These are phyloP conservation scores for Nomada ruficornis DNA, from an alignment of 2,888 invertebrate genomes.

Conservation along the genomic window DNA sequence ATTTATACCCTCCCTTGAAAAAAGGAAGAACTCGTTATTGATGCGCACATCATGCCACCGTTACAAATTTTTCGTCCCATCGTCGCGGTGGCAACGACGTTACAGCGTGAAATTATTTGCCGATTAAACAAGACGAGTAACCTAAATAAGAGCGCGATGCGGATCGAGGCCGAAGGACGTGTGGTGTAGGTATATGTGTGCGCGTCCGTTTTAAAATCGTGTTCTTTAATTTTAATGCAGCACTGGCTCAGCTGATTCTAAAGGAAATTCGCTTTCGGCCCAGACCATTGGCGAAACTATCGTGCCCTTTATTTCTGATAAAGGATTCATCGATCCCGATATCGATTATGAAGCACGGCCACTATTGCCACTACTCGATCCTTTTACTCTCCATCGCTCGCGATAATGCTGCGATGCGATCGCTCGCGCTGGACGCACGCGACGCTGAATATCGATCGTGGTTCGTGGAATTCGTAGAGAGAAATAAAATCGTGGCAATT, in stretches of 20 bases:
- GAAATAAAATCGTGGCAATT: neutral
- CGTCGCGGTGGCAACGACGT: neutral
- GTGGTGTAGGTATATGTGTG: neutral
- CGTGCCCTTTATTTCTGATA: neutral
- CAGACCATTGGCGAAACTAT: conserved; percentile 2
- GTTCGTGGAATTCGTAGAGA: neutral
- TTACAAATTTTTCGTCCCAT: neutral
- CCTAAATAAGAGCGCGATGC: conserved; percentile 64
- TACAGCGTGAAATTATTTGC: conserved; percentile 57
- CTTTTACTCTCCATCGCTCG: conserved; percentile 31
- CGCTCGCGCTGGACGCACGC: neutral
- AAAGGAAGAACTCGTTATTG: neutral
- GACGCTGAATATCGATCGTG: neutral
- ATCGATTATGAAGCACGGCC: conserved; percentile 24
- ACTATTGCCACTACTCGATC: neutral
- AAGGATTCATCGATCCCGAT: neutral
- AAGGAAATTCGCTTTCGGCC: conserved; percentile 15
- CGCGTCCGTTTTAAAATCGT: conserved; percentile 56
- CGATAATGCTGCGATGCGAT: neutral
- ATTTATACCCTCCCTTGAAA: neutral
- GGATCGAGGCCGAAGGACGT: conserved; percentile 59
- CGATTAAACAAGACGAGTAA: conserved; percentile 67
- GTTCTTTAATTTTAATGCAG: conserved; percentile 57
- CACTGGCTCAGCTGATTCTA: conserved; percentile 46
- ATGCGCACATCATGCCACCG: neutral